phyloP scores from a whole-genome alignment of 2,113 vertebrate genomes.

The Eonycteris spelaea region DNA sequence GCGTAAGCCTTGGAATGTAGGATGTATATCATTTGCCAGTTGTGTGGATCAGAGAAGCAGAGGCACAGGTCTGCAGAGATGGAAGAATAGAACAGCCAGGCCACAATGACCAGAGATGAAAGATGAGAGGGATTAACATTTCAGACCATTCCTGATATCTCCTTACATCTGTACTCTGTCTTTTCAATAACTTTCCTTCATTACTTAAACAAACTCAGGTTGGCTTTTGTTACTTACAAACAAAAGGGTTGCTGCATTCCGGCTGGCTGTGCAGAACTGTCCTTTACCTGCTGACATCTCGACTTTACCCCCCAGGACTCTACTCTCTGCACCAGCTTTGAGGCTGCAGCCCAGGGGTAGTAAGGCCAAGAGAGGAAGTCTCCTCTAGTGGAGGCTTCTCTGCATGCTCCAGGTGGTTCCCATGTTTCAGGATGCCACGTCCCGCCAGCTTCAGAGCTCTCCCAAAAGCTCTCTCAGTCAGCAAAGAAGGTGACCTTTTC shows the following conservation, averaged over 20 bases:
- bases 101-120: background rate
- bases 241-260: background rate
- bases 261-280: background rate
- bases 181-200: background rate
- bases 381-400: background rate
- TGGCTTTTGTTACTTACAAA: background rate
- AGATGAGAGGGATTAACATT: background rate
- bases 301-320: background rate
- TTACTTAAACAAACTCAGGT: background rate
- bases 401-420: background rate
- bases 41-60: background rate
- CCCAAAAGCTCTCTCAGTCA: slow-evolving; percentile 53
- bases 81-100: background rate
- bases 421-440: slow-evolving; percentile 57
- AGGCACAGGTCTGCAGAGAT: background rate
- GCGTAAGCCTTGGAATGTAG: background rate
- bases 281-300: background rate
- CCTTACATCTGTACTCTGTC: background rate
- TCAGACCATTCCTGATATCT: background rate
- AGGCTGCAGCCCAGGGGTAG: background rate
- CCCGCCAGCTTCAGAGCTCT: slow-evolving; percentile 64
- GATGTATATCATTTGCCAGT: background rate
- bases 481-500: slow-evolving; percentile 69
- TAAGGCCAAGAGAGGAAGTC: no score
- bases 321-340: background rate